Percentiles rank a stretch among this genome's conserved stretches.
phyloP scores from a whole-genome alignment of 2,113 vertebrate genomes.

The Eptesicus fuscus region DNA sequence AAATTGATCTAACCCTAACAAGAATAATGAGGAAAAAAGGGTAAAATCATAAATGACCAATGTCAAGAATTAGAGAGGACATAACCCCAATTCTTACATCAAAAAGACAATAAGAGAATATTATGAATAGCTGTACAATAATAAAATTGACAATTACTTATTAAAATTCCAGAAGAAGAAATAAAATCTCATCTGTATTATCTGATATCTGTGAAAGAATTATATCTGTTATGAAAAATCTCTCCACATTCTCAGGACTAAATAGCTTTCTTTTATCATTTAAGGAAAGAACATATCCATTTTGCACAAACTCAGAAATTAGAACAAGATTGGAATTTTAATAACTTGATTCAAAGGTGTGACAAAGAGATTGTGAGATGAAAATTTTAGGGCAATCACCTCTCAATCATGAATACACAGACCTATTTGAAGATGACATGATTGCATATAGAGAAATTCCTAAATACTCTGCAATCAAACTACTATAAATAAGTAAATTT shows the following conservation, averaged over 20 bases:
- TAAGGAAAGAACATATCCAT: neutral
- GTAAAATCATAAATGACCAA: neutral
- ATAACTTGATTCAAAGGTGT: neutral
- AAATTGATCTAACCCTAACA: neutral
- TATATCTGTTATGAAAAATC: neutral
- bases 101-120: neutral
- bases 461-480: neutral
- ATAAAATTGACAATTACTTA: neutral
- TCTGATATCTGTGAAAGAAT: neutral
- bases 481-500: neutral
- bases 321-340: neutral
- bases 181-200: neutral
- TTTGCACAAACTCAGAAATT: neutral
- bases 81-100: neutral
- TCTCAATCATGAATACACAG: neutral
- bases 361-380: neutral
- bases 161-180: neutral
- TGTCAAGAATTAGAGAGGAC: neutral
- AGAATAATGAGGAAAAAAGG: neutral
- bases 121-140: neutral
- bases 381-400: neutral
- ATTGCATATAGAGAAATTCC: neutral
- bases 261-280: neutral
- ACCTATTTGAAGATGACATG: neutral
- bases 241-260: neutral